A percentile compares a stretch with the other conserved stretches of the same genome.
Evolutionary conservation across 2,113 vertebrate species (phyloP).

Genomic region (Spheniscus mendiculus): DNA sequence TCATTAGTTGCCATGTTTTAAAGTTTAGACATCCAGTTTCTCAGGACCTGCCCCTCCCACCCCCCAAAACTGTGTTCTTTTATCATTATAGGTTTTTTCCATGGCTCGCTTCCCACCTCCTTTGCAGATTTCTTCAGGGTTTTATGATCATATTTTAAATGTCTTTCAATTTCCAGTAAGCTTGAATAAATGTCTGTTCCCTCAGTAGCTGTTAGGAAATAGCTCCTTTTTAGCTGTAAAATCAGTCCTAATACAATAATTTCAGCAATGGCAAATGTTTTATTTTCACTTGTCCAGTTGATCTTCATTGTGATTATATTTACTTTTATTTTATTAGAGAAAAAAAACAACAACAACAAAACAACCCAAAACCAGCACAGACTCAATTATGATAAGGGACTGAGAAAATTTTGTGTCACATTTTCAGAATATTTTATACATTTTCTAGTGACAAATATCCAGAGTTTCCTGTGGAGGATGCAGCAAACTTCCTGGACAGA

Average conservation of each 20-base stretch:
- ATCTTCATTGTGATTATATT: not conserved
- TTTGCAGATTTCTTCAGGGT: not conserved
- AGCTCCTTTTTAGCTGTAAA: slow-evolving; percentile 1
- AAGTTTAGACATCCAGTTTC: not conserved
- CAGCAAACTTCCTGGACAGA: not conserved
- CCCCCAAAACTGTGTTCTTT: not conserved
- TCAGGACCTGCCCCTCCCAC: not conserved
- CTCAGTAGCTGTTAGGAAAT: slow-evolving; percentile 24
- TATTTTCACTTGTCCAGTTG: not conserved
- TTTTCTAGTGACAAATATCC: not conserved
- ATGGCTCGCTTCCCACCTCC: not conserved
- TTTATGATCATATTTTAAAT: slow-evolving; percentile 11
- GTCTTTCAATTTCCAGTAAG: slow-evolving; percentile 18
- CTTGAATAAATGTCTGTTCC: slow-evolving; percentile 49
- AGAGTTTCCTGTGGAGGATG: not conserved
- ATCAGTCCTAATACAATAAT: not conserved
- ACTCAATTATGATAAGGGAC: not conserved
- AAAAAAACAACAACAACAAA: not conserved
- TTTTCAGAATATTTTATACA: not conserved
- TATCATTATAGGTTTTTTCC: not conserved
- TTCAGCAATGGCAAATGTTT: not conserved
- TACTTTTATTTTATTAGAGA: not conserved
- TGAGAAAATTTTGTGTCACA: not conserved
- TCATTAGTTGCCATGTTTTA: not conserved
- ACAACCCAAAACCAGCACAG: not conserved